Percentiles rank a stretch among this genome's conserved stretches.
Conservation (phyloP, 2,888 invertebrate species). For the Phrixothrix hirtus region DNA sequence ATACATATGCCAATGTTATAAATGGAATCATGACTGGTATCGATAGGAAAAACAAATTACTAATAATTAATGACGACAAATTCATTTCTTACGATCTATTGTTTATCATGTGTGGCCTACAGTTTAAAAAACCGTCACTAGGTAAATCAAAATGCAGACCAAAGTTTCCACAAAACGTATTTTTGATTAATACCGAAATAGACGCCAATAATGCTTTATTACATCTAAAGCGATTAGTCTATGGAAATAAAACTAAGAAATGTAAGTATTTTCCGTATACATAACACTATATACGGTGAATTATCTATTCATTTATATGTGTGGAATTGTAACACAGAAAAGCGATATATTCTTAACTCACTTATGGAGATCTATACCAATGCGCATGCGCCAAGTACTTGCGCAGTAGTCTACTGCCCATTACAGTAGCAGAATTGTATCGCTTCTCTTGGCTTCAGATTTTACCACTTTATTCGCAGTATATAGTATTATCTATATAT, state of each 20-base stretch:
- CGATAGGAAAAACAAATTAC: conserved; percentile 60
- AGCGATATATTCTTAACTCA: no score
- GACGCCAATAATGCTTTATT: conserved; percentile 60
- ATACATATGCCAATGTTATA: conserved; percentile 69
- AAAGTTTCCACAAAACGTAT: conserved; percentile 62
- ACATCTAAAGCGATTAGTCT: conserved; percentile 46
- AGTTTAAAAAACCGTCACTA: conserved; percentile 61
- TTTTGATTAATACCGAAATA: conserved; percentile 62
- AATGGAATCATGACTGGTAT: conserved; percentile 59
- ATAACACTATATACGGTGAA: conserved; percentile 9
- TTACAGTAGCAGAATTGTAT: no score
- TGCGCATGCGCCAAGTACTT: no score
- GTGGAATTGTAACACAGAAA: no score
- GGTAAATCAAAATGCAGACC: conserved; percentile 41
- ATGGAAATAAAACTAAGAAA: background rate
- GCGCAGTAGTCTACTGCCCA: no score
- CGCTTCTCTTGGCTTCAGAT: no score
- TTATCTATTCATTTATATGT: background rate
- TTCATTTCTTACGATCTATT: conserved; percentile 60
- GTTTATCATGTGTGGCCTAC: conserved; percentile 62
- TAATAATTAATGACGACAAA: conserved; percentile 57
- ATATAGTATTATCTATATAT: no score
- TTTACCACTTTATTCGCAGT: no score
- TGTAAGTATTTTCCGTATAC: conserved; percentile 9
- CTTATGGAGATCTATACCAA: no score